These are phyloP conservation scores for Gymnoscelis rufifasciata DNA, from an alignment of 2,888 invertebrate genomes.

Conservation along the genomic window DNA sequence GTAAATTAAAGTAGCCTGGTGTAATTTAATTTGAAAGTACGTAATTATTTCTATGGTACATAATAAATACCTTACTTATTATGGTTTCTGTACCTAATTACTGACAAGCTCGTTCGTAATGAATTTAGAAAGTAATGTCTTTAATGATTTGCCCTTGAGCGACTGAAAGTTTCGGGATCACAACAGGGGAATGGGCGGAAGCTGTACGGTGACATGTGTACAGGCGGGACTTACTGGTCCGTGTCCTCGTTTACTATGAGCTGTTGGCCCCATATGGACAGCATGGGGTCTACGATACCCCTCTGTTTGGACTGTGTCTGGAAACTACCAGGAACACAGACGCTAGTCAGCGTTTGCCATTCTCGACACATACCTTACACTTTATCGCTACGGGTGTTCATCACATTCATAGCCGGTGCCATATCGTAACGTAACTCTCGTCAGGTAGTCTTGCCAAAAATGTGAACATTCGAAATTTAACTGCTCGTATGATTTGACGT, in stretches of 20 bases:
- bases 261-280: conserved; percentile 98
- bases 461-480: background rate
- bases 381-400: conserved; percentile 15
- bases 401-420: background rate
- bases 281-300: conserved; percentile 98
- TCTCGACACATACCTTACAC: conserved; percentile 30
- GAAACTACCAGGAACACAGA: conserved; percentile 83
- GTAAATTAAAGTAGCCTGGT: too few relatives aligned
- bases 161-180: conserved; percentile 38
- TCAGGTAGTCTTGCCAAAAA: too few relatives aligned
- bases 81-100: too few relatives aligned
- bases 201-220: conserved; percentile 39
- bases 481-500: conserved; percentile 5
- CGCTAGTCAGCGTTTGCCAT: conserved; percentile 50
- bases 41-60: too few relatives aligned
- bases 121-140: too few relatives aligned
- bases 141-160: conserved; percentile 51
- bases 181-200: conserved; percentile 45
- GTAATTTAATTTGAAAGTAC: too few relatives aligned
- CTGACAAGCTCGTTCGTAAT: too few relatives aligned
- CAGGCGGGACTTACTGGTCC: conserved; percentile 90
- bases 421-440: too few relatives aligned
- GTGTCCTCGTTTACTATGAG: conserved; percentile 98
- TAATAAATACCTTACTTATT: too few relatives aligned
- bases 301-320: conserved; percentile 94